Evolutionary conservation across 1,140 invertebrate species (phyloP).

Genomic region (Ceratina australensis): DNA sequence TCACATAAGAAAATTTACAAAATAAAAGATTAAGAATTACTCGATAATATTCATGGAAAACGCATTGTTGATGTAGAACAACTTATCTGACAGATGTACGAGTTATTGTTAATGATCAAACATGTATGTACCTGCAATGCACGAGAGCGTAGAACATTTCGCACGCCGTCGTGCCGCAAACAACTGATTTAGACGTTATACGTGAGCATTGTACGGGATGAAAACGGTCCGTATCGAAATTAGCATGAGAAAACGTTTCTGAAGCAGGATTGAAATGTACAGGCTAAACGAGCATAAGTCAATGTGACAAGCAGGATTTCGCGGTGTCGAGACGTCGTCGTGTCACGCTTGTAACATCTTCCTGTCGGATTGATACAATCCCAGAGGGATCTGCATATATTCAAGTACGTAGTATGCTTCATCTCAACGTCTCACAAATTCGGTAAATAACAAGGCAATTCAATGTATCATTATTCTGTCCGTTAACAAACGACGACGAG

Average conservation of each 20-base stretch:
- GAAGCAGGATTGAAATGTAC: constrained; percentile 42
- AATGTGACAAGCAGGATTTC: constrained; percentile 45
- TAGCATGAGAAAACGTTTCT: constrained; percentile 58
- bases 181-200: constrained; percentile 43
- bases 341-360: constrained; percentile 2
- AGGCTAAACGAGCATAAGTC: constrained; percentile 49
- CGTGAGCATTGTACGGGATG: constrained; percentile 47
- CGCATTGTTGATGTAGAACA: neutral
- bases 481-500: neutral
- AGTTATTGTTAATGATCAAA: constrained; percentile 36
- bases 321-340: neutral
- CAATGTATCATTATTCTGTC: neutral
- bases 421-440: no score
- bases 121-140: neutral
- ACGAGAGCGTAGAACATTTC: constrained; percentile 4
- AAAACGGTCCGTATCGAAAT: constrained; percentile 43
- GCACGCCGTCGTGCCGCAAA: constrained; percentile 8
- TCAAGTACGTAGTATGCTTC: neutral
- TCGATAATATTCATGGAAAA: neutral
- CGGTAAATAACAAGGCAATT: neutral
- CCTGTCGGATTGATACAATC: neutral
- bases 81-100: constrained; percentile 4
- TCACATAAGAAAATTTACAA: neutral
- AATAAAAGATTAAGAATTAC: neutral
- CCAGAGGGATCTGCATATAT: neutral